Base-by-base conservation (phyloP, 2,888 invertebrate species). In the Drosophila putrida region DNA sequence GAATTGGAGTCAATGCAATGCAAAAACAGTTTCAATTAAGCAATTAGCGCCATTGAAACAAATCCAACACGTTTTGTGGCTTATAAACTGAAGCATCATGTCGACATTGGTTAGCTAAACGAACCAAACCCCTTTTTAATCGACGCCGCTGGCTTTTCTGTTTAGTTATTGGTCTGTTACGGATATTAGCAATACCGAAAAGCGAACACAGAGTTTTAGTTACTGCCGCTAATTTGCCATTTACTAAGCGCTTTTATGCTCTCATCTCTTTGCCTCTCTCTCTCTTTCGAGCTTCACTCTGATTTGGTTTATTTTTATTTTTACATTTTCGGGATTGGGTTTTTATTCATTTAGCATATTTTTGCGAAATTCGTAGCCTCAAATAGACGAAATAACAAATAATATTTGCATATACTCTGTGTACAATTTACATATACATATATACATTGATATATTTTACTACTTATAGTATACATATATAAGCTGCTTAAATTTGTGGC, bases 61-160 rank as follows among this genome's bases (percentile, higher is more conserved):
- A 89, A 85, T 87, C 82, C 84, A 89, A 87, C 88, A 87, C 88
- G 89, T 84, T 87, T 87, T 87, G 85, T 79, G 87, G 85, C 89
- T 82, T 89, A 87, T 84, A 82, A 85, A 80, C 71, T 82, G 70
- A 82, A 82, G 86, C 75, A 85, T 85, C 80, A 72, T 82, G 83
- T 82, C 80, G 80, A 83, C 74, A 70, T 87, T 73, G 79, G 76
- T 75, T 70, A 76, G 70, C 54, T 35, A 62, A 46, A 38, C 33
- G 46, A 55, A 55, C 28, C 41, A 44, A 38, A 2, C 27, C 25
- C 59, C 39, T n/a, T 35, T 36, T 35, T 39, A 36, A 31, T 39
- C 41, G 9, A 46, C 38, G 47, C 47, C 36, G 36, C 58, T 58
- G 75, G 33, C 57, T 50, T 62, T 49, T 55, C 57, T 46, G 43